A percentile compares a stretch with the other conserved stretches of the same genome.
phyloP scores from a whole-genome alignment of 2,888 invertebrate species.

The Drosophila algonquin region DNA sequence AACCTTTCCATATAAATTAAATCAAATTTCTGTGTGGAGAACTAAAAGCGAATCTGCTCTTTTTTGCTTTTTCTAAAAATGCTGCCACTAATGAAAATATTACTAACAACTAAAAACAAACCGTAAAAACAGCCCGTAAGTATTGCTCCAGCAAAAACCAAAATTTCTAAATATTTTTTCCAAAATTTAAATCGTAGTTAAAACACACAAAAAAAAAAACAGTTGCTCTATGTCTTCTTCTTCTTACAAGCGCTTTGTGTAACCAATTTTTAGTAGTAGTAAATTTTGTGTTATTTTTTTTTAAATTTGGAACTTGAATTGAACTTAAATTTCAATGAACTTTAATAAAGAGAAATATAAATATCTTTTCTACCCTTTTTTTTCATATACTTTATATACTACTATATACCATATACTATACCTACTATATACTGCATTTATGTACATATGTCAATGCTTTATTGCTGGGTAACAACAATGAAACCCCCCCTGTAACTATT shows the following conservation, averaged over 20 bases:
- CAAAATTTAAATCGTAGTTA: slow-evolving; percentile 40
- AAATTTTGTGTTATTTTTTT: slow-evolving; percentile 7
- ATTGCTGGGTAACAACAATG: slow-evolving; percentile 60
- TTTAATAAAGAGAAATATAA: slow-evolving; percentile 49
- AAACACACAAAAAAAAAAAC: slow-evolving; percentile 3
- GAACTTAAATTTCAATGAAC: slow-evolving; percentile 34
- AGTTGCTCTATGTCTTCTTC: slow-evolving; percentile 26
- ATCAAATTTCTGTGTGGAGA: slow-evolving; percentile 28
- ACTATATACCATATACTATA: slow-evolving; percentile 23
- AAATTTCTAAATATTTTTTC: slow-evolving; percentile 5
- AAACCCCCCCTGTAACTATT: slow-evolving; percentile 54
- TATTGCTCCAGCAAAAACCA: slow-evolving; percentile 28
- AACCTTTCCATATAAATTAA: neutral
- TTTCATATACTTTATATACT: slow-evolving; percentile 47
- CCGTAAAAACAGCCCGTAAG: slow-evolving; percentile 59
- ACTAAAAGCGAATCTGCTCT: slow-evolving; percentile 35
- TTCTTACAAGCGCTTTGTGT: slow-evolving; percentile 27
- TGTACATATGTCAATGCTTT: slow-evolving; percentile 40
- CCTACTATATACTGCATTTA: neutral
- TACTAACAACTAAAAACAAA: neutral
- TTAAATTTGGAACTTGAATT: slow-evolving; percentile 4
- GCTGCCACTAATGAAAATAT: slow-evolving; percentile 51
- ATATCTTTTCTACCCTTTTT: slow-evolving; percentile 59
- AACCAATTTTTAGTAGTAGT: slow-evolving; percentile 28
- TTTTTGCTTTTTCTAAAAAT: slow-evolving; percentile 48